These are phyloP conservation scores for Carposina sasakii DNA, from an alignment of 1,140 invertebrate species.

Conservation along the genomic window DNA sequence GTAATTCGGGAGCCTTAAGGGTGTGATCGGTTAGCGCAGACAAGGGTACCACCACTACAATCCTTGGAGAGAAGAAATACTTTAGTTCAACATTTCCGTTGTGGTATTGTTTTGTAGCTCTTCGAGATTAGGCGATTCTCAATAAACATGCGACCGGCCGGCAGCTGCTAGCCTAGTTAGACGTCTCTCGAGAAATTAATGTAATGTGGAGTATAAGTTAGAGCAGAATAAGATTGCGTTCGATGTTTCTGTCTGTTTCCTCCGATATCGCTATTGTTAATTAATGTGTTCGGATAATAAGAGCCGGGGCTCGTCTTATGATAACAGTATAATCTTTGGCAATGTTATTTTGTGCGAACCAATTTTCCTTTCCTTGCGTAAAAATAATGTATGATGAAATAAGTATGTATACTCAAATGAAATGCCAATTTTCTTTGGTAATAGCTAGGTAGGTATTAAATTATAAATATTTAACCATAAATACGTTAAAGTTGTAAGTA, in stretches of 20 bases:
- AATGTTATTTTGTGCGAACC: too few species aligned
- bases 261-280: too few species aligned
- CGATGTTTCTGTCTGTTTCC: constrained; percentile 45
- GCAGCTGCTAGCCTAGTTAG: constrained; percentile 58
- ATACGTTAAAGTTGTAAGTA: too few species aligned
- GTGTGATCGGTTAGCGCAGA: constrained; percentile 68
- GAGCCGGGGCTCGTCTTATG: too few species aligned
- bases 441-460: too few species aligned
- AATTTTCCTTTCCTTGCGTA: too few species aligned
- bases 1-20: constrained; percentile 67
- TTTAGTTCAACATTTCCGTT: constrained; percentile 66
- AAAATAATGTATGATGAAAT: too few species aligned
- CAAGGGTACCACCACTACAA: constrained; percentile 59
- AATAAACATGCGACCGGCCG: constrained; percentile 57
- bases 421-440: too few species aligned
- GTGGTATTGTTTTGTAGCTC: constrained; percentile 69
- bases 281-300: too few species aligned
- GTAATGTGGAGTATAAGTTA: constrained; percentile 54
- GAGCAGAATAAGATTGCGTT: constrained; percentile 47
- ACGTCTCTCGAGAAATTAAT: constrained; percentile 62
- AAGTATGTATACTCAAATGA: too few species aligned
- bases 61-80: constrained; percentile 68
- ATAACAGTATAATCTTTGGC: too few species aligned
- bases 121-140: constrained; percentile 66
- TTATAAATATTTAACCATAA: too few species aligned